phyloP scores from a whole-genome alignment of 1,140 invertebrate species.

The Ips nitidus region DNA sequence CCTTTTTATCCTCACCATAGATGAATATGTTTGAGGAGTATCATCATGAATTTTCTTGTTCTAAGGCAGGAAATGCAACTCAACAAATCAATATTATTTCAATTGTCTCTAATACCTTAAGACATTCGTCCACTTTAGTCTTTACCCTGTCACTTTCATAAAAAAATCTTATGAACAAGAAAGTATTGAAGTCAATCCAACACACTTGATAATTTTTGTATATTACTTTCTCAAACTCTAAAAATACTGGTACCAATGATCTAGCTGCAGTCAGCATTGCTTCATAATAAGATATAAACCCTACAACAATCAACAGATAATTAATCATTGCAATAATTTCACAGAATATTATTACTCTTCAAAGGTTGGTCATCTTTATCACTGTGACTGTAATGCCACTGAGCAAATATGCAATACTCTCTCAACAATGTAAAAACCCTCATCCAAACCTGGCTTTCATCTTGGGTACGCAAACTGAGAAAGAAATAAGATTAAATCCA shows the following conservation, averaged over 20 bases:
- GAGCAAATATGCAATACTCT: constrained; percentile 44
- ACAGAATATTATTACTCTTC: constrained; percentile 5
- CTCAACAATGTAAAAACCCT: constrained; percentile 41
- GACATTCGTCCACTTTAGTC: constrained; percentile 33
- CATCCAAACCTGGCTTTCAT: constrained; percentile 43
- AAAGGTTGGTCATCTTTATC: constrained; percentile 25
- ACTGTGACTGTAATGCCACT: constrained; percentile 39
- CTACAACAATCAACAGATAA: constrained; percentile 30
- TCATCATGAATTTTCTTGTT: constrained; percentile 32
- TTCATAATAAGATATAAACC: constrained; percentile 44
- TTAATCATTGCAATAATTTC: neutral
- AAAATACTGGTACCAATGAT: constrained; percentile 40
- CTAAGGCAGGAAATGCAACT: constrained; percentile 14
- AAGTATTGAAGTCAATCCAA: constrained; percentile 46
- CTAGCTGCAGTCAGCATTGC: constrained; percentile 44
- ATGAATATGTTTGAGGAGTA: constrained; percentile 31
- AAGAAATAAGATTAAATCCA: neutral
- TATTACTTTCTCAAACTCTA: constrained; percentile 41
- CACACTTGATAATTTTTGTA: constrained; percentile 42
- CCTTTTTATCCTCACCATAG: constrained; percentile 35
- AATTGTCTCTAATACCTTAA: constrained; percentile 26
- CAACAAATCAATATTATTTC: constrained; percentile 7
- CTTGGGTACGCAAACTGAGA: constrained; percentile 38
- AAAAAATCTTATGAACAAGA: constrained; percentile 45
- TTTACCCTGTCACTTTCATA: constrained; percentile 42